These are phyloP conservation scores for Aphelenchoides avenae DNA, from an alignment of 1,140 invertebrate species.

Conservation along the genomic window DNA sequence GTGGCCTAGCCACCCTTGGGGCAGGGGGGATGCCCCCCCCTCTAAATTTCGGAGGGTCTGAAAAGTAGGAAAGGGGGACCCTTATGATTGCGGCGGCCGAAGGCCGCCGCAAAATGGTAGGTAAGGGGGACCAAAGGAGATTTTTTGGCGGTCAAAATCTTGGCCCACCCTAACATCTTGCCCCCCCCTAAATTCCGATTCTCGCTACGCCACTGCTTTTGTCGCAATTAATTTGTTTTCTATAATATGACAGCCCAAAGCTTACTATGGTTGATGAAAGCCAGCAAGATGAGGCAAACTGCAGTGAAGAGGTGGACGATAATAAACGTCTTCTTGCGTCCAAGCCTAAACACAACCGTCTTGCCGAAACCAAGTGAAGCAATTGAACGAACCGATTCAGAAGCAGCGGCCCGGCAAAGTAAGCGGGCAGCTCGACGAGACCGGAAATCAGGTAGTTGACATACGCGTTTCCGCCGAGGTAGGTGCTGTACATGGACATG, in stretches of 20 bases:
- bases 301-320: neutral
- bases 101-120: no score
- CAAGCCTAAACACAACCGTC: conserved; percentile 1
- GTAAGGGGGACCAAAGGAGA: no score
- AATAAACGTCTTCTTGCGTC: neutral
- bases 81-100: no score
- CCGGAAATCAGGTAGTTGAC: neutral
- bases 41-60: no score
- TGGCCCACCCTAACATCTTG: no score
- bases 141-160: no score
- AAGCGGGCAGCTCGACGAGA: neutral
- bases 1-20: no score
- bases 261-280: neutral
- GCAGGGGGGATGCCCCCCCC: no score
- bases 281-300: neutral
- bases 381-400: no score
- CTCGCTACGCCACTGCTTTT: neutral
- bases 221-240: neutral
- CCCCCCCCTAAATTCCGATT: no score
- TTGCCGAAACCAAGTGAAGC: no score
- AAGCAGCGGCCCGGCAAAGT: neutral
- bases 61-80: neutral
- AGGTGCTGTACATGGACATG: neutral
- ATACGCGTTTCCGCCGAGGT: neutral
- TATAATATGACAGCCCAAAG: no score